Evolutionary conservation across 1,140 invertebrate species (phyloP).

Genomic region (Pogonus chalceus): DNA sequence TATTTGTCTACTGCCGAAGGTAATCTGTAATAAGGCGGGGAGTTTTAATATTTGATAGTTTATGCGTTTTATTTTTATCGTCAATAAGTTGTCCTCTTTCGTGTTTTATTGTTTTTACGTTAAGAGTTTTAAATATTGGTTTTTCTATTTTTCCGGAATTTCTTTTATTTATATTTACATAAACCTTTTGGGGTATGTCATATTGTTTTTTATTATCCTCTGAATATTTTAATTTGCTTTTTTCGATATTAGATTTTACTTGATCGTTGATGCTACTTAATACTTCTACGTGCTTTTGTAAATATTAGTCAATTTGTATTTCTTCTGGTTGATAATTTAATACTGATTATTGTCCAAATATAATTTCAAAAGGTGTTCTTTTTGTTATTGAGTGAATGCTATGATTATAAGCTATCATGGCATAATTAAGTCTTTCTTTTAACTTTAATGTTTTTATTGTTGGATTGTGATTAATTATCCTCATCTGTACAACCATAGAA

Average conservation of each 20-base stretch:
- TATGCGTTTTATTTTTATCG: not conserved
- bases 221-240: not conserved
- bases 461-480: not conserved
- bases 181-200: not conserved
- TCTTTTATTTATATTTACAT: not conserved
- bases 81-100: not conserved
- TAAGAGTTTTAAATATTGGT: not conserved
- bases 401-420: not conserved
- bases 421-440: not conserved
- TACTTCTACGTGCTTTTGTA: not conserved
- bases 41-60: not conserved
- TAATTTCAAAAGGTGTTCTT: not conserved
- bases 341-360: not conserved
- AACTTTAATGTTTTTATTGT: not conserved
- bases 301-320: not conserved
- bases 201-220: not conserved
- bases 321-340: not conserved
- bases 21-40: not conserved
- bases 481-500: not conserved
- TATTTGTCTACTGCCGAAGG: not conserved
- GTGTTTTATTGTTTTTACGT: not conserved
- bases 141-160: not conserved
- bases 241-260: not conserved
- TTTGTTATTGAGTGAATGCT: not conserved
- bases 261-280: not conserved